Conservation (phyloP, 2,797 vertebrate species). For the Oryzias dopingdopingensis region DNA sequence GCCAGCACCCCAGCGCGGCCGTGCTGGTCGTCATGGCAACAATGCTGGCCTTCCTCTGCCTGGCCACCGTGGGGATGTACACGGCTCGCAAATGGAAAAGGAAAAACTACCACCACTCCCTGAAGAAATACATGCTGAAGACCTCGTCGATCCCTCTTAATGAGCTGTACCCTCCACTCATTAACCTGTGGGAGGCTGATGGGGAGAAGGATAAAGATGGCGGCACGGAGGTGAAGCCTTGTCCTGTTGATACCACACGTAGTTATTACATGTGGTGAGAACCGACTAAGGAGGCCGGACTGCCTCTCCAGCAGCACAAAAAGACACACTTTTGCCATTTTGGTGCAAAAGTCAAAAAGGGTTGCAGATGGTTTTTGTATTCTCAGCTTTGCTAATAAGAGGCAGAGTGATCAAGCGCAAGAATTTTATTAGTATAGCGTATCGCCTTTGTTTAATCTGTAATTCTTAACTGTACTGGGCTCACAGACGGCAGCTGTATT, state of each 20-base stretch:
- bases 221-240: conserved; percentile 86
- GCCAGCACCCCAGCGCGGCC: conserved; percentile 89
- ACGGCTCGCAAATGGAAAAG: conserved; percentile 90
- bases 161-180: conserved; percentile 97
- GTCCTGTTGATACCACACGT: conserved; percentile 95
- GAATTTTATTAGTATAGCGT: conserved; percentile 93
- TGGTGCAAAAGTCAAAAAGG: conserved; percentile 85
- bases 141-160: conserved; percentile 98
- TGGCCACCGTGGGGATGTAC: conserved; percentile 87
- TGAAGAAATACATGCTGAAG: conserved; percentile 99
- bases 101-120: conserved; percentile 96
- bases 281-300: conserved; percentile 73
- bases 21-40: conserved; percentile 92
- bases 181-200: conserved; percentile 97
- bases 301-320: conserved; percentile 84
- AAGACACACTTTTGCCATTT: conserved; percentile 90
- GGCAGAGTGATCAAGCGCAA: conserved; percentile 83
- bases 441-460: conserved; percentile 80
- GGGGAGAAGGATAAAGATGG: conserved; percentile 95
- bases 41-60: conserved; percentile 89
- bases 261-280: conserved; percentile 99
- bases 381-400: conserved; percentile 88
- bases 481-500: conserved; percentile 82
- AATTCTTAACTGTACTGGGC: conserved; percentile 53
- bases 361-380: conserved; percentile 82